phyloP scores from a whole-genome alignment of 1,140 invertebrate genomes.

The Acromyrmex echinatior region DNA sequence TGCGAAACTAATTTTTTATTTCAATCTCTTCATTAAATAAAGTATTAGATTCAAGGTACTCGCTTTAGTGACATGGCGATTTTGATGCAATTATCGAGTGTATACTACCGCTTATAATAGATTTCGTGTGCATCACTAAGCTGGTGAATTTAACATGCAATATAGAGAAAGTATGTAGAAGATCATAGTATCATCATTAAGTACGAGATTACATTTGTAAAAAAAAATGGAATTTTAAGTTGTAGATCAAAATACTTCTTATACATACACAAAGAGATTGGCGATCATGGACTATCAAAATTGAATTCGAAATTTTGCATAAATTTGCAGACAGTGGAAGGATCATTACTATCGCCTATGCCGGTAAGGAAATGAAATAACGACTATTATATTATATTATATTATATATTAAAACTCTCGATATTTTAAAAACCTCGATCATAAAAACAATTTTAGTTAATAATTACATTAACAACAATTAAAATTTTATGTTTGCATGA shows the following conservation, averaged over 20 bases:
- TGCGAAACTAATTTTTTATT: background rate
- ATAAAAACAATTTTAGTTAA: background rate
- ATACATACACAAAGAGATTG: conserved; percentile 30
- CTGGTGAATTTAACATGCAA: background rate
- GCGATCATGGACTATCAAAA: conserved; percentile 1
- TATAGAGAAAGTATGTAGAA: conserved; percentile 14
- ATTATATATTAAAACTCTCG: background rate
- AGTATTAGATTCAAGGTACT: conserved; percentile 29
- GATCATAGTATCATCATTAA: no score
- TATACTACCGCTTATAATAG: conserved; percentile 27
- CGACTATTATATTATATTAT: background rate
- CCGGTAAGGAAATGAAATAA: conserved; percentile 1
- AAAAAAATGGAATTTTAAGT: conserved; percentile 38
- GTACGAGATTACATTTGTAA: background rate
- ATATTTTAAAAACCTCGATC: no score
- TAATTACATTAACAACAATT: background rate
- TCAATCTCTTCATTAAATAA: background rate
- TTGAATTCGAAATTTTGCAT: conserved; percentile 33
- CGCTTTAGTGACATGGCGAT: conserved; percentile 22
- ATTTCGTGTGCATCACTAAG: conserved; percentile 2
- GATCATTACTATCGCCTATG: conserved; percentile 44
- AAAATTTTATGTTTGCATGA: background rate
- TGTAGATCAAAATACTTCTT: conserved; percentile 37
- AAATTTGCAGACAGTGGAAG: conserved; percentile 43
- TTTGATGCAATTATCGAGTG: conserved; percentile 15